These are phyloP conservation scores for Peromyscus californicus DNA, from an alignment of 2,113 vertebrate species.

Conservation along the genomic window DNA sequence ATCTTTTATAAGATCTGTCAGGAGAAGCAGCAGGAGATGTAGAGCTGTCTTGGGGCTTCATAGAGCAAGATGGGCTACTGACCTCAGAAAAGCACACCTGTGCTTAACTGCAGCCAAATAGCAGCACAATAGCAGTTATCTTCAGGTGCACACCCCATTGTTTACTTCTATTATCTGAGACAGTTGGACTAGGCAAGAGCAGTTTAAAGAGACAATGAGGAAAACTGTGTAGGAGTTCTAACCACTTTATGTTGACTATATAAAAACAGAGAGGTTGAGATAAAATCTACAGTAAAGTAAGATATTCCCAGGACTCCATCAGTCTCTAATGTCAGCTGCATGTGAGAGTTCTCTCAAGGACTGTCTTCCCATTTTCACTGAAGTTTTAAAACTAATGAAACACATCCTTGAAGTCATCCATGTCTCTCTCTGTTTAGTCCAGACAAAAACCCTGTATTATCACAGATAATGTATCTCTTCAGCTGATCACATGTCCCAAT, in stretches of 20 bases:
- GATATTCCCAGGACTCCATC: slow-evolving; percentile 67
- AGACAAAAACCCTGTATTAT: background rate
- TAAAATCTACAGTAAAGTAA: slow-evolving; percentile 70
- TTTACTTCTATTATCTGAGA: slow-evolving; percentile 71
- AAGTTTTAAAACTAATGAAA: background rate
- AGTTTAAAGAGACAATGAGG: slow-evolving; percentile 81
- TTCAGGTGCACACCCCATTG: slow-evolving; percentile 72
- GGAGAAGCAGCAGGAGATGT: slow-evolving; percentile 87
- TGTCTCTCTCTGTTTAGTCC: background rate
- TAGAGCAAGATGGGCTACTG: slow-evolving; percentile 82
- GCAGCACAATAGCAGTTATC: slow-evolving; percentile 79
- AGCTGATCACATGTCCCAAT: background rate
- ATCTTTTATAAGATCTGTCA: slow-evolving; percentile 90
- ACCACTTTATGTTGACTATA: slow-evolving; percentile 76
- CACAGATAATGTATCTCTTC: background rate
- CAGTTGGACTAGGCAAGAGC: slow-evolving; percentile 75
- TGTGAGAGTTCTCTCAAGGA: background rate
- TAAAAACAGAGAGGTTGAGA: slow-evolving; percentile 74
- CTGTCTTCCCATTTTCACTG: background rate
- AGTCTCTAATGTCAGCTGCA: slow-evolving; percentile 53
- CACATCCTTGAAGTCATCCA: background rate
- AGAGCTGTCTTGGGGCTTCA: slow-evolving; percentile 87
- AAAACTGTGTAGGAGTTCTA: slow-evolving; percentile 79
- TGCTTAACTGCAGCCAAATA: slow-evolving; percentile 85
- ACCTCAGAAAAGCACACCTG: slow-evolving; percentile 83